These are phyloP conservation scores for Sphinx pinastri DNA, from an alignment of 2,888 invertebrate species.

Conservation along the genomic window DNA sequence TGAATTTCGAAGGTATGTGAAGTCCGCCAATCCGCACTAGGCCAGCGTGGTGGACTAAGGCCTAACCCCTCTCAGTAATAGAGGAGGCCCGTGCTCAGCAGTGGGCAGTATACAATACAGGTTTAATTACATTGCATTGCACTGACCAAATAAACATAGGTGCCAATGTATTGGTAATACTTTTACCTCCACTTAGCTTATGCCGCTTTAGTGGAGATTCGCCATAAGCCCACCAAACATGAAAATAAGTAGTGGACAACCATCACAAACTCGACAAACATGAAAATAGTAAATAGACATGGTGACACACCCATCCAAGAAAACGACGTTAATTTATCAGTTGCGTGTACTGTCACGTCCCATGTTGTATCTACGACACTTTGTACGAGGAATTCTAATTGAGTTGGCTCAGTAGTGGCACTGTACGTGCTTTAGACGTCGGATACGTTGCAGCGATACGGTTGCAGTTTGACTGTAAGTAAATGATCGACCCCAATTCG, in stretches of 20 bases:
- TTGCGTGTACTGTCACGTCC: not conserved
- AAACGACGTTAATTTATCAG: conserved; percentile 6
- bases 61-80: no score
- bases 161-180: no score
- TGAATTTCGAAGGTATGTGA: no score
- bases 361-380: conserved; percentile 4
- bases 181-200: no score
- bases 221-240: no score
- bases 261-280: not conserved
- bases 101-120: no score
- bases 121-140: no score
- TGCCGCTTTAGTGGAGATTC: no score
- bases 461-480: not conserved
- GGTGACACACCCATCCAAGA: conserved; percentile 1
- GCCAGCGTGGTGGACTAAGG: no score
- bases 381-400: conserved; percentile 14
- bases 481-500: not conserved
- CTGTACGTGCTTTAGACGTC: conserved; percentile 6
- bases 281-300: not conserved
- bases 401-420: conserved; percentile 16
- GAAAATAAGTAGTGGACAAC: not conserved
- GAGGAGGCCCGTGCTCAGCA: no score
- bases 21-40: no score
- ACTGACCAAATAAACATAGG: no score
- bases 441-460: not conserved